Evolutionary conservation across 2,888 invertebrate species (phyloP), one percentile per base, ranked within the genome.

Genomic region (Euproctis similis): DNA sequence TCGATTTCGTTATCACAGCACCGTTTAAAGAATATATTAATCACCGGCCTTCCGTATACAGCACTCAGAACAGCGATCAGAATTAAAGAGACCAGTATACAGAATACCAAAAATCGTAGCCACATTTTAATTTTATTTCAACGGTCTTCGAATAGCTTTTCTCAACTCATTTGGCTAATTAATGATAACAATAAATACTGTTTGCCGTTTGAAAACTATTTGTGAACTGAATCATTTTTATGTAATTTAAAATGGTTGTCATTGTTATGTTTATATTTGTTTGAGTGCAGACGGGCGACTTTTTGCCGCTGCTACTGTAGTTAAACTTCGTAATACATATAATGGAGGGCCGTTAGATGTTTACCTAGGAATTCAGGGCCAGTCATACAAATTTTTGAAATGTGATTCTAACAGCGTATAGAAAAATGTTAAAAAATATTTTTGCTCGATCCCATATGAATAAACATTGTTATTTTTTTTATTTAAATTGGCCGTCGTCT

Each of bases 1-100:
- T 80, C 80, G 1, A 77, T 75, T 14, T 72, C 68, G 0, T 73
- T 74, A 7, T 64, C 66, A 26, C 74, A 80, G 36, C 80, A 77
- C 8, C 71, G 59, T 11, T 65, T 66, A 33, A 77, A 75, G 38
- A 76, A 74, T 0, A 78, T 37, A 26, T 75, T 64, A 0, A 68
- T 48, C 0, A 68, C 74, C 1, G 81, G 78, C 8, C 76, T 39
- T 0, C 76, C 69, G 12, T 76, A 70, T 0, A 81, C 67, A 14
- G 72, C 69, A 34, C 68, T 73, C 2, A 77, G 16, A 0, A 81
- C 75, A 0, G 76, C 53, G 10, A 78, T 66, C 3, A 81, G 41
- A 1, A 78, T 59, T 0, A 80, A 30, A 2, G 72, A 63, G 0
- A 77, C 76, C 3, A 82, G 42, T 0, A 77, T 34, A 28, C 81